These are phyloP conservation scores for Dioctria rufipes DNA, from an alignment of 2,888 invertebrate species.

Conservation along the genomic window DNA sequence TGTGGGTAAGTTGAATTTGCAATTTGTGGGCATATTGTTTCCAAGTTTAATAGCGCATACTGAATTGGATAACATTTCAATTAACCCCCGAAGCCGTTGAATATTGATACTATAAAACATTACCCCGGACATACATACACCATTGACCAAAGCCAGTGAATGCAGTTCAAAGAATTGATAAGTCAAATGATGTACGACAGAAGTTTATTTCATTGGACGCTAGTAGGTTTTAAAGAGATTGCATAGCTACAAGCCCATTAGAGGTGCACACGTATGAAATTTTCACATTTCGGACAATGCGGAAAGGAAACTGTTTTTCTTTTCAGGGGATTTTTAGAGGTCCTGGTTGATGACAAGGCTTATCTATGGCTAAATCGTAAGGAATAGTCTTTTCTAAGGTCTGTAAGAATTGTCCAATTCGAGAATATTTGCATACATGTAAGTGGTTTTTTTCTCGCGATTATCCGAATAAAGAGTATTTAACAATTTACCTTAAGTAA, in stretches of 20 bases:
- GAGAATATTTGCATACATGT: conserved; percentile 24
- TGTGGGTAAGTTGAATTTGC: conserved; percentile 40
- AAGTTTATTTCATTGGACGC: neutral
- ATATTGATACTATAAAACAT: neutral
- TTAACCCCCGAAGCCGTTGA: conserved; percentile 1
- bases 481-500: too few relatives aligned
- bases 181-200: conserved; percentile 2
- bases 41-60: neutral
- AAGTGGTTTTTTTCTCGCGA: conserved; percentile 43
- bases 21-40: conserved; percentile 45
- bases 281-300: conserved; percentile 43
- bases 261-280: conserved; percentile 37
- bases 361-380: conserved; percentile 18
- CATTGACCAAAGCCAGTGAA: neutral
- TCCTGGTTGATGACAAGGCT: conserved; percentile 38
- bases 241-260: conserved; percentile 17
- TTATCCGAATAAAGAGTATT: conserved; percentile 7
- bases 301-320: conserved; percentile 44
- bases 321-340: conserved; percentile 34
- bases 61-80: neutral
- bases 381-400: conserved; percentile 14
- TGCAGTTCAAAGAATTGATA: neutral
- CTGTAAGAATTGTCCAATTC: conserved; percentile 46
- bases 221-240: conserved; percentile 11
- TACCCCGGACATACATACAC: too few relatives aligned